A percentile compares a stretch with the other conserved stretches of the same genome.
Conservation (phyloP, 2,888 invertebrate genomes). For the Volucella inanis region DNA sequence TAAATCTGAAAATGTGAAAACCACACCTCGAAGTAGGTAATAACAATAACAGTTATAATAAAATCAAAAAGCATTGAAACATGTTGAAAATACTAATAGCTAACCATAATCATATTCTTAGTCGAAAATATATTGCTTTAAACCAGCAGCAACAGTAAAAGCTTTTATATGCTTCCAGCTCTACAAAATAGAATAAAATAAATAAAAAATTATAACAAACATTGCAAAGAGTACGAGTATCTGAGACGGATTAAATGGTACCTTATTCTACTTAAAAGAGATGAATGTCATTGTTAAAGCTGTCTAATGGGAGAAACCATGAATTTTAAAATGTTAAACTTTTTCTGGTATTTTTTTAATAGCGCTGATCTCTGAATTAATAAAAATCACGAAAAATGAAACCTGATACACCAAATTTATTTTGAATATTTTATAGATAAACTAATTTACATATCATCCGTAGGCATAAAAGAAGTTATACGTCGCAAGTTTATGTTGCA, state of each 20-base stretch:
- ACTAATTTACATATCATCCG: constrained; percentile 32
- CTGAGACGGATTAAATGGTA: no score
- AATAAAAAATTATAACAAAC: not conserved
- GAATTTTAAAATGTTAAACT: no score
- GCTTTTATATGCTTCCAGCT: not conserved
- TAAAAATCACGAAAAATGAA: constrained; percentile 15
- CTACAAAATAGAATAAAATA: constrained; percentile 2
- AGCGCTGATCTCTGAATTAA: no score
- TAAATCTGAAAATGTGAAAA: constrained; percentile 3
- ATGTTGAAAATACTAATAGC: constrained; percentile 54
- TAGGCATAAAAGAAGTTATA: constrained; percentile 8
- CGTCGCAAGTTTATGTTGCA: constrained; percentile 9
- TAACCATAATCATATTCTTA: constrained; percentile 27
- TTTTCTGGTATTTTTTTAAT: no score
- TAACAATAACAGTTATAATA: constrained; percentile 40
- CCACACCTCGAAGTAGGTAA: constrained; percentile 3
- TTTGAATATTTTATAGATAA: constrained; percentile 29
- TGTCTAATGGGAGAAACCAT: no score
- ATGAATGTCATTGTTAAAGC: no score
- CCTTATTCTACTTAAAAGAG: no score
- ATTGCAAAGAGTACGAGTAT: not conserved
- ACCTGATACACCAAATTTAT: constrained; percentile 33
- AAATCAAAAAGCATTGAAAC: constrained; percentile 47
- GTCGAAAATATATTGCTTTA: constrained; percentile 8
- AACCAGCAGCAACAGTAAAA: constrained; percentile 2